These are phyloP conservation scores for Cosmia pyralina DNA, from an alignment of 2,888 invertebrate genomes.

Conservation along the genomic window DNA sequence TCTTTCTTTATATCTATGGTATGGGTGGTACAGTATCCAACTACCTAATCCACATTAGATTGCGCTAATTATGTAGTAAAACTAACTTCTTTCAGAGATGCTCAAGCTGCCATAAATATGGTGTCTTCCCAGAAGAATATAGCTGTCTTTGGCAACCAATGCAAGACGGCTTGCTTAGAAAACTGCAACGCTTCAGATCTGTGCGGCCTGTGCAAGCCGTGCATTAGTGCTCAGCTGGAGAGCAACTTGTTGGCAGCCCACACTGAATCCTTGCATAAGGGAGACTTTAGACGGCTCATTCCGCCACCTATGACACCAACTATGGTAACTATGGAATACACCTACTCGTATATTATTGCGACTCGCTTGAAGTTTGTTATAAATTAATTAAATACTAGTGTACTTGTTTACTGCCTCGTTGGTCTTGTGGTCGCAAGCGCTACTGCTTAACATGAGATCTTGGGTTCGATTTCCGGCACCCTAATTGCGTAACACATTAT, in stretches of 20 bases:
- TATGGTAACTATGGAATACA: slow-evolving; percentile 35
- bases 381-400: background rate
- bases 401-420: background rate
- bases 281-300: slow-evolving; percentile 95
- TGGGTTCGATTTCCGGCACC: too few species aligned
- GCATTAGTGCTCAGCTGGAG: slow-evolving; percentile 91
- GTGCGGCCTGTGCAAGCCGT: slow-evolving; percentile 95
- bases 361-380: background rate
- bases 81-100: slow-evolving; percentile 76
- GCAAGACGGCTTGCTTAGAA: slow-evolving; percentile 85
- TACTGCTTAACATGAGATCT: too few species aligned
- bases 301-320: slow-evolving; percentile 92
- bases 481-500: too few species aligned
- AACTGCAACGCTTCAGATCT: slow-evolving; percentile 90
- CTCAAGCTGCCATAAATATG: slow-evolving; percentile 90
- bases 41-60: background rate
- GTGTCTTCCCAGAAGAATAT: slow-evolving; percentile 95
- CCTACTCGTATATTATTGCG: background rate
- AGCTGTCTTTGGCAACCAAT: slow-evolving; percentile 93
- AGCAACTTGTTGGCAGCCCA: slow-evolving; percentile 92
- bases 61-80: background rate
- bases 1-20: too few species aligned
- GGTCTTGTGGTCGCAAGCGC: too few species aligned
- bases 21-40: background rate
- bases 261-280: slow-evolving; percentile 94